Evolutionary conservation across 2,113 vertebrate species (phyloP).

Genomic region (Microtus montanus): DNA sequence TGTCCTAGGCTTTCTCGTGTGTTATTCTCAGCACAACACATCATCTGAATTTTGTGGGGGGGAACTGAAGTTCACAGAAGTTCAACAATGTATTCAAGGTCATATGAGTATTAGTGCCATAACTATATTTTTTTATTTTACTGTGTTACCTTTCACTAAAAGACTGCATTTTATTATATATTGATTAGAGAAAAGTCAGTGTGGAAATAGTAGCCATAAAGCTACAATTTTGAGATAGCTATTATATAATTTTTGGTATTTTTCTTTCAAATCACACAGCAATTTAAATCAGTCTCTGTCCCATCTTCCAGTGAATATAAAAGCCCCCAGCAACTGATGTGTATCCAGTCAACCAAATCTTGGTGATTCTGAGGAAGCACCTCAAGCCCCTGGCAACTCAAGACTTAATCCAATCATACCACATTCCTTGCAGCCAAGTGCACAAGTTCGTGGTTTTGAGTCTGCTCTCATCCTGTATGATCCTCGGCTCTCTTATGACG

Average conservation of each 20-base stretch:
- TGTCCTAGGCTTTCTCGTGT: not conserved
- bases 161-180: conserved; percentile 3
- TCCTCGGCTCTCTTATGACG: conserved; percentile 61
- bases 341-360: conserved; percentile 26
- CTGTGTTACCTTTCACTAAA: not conserved
- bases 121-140: not conserved
- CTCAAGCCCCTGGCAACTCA: conserved; percentile 19
- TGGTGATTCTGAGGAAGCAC: not conserved
- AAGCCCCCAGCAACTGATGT: not conserved
- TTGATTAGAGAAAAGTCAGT: conserved; percentile 12
- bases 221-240: conserved; percentile 13
- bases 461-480: conserved; percentile 36
- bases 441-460: not conserved
- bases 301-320: conserved; percentile 1
- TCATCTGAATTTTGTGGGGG: not conserved
- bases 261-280: conserved; percentile 39
- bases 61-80: not conserved
- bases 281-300: conserved; percentile 44
- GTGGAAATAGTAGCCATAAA: conserved; percentile 16
- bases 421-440: not conserved
- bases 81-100: not conserved
- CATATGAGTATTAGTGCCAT: not conserved
- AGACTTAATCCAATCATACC: not conserved
- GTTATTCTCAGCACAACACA: not conserved
- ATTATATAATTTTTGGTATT: not conserved